Percentiles rank a stretch among this genome's conserved stretches.
Evolutionary conservation across 2,888 invertebrate species (phyloP).

Genomic region (Erpobdella octoculata): DNA sequence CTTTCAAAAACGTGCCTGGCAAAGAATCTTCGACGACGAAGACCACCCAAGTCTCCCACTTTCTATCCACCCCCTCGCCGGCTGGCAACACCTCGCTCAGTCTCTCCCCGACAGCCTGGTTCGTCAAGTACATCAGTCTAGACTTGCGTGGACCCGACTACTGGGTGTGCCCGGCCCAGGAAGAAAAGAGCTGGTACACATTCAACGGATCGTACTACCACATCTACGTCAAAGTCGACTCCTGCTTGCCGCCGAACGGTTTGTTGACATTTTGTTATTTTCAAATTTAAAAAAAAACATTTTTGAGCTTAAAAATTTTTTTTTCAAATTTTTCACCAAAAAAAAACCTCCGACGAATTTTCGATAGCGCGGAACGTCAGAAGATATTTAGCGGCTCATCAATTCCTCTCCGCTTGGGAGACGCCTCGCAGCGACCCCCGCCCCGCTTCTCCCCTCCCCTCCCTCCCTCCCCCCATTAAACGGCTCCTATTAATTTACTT

Average conservation of each 20-base stretch:
- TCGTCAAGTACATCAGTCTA: slow-evolving; percentile 33
- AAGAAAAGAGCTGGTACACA: slow-evolving; percentile 25
- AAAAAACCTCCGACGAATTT: background rate
- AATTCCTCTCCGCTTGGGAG: background rate
- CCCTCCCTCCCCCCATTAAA: too few relatives aligned
- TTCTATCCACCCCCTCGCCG: background rate
- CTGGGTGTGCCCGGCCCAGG: slow-evolving; percentile 26
- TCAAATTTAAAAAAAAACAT: background rate
- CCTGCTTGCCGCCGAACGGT: slow-evolving; percentile 32
- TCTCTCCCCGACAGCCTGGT: slow-evolving; percentile 5
- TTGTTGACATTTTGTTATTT: background rate
- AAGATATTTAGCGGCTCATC: background rate
- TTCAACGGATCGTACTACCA: slow-evolving; percentile 36
- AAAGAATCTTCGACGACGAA: background rate
- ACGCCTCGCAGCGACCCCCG: too few relatives aligned
- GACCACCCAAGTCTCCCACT: background rate
- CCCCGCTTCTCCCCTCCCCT: too few relatives aligned
- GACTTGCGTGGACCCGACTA: slow-evolving; percentile 34
- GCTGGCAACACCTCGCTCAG: background rate
- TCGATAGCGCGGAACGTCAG: background rate
- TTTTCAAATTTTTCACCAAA: too few relatives aligned
- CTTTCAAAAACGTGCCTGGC: slow-evolving; percentile 30
- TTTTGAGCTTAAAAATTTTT: background rate
- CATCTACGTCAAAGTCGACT: slow-evolving; percentile 33
- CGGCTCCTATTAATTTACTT: too few relatives aligned